These are phyloP conservation scores for Lepilemur septentrionalis DNA, from an alignment of 2,797 vertebrate species.

Conservation along the genomic window DNA sequence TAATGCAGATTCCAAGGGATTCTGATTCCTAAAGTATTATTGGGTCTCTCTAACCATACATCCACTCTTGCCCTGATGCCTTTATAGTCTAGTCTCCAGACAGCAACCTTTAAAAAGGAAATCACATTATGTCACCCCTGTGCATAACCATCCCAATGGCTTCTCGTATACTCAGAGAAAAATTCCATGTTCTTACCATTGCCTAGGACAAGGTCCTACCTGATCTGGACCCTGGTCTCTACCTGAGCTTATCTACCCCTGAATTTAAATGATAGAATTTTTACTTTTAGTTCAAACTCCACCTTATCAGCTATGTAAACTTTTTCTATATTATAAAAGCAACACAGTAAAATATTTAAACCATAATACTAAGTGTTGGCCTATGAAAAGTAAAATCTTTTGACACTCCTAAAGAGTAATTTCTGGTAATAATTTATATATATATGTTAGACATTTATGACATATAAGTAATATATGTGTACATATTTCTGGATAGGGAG, in stretches of 20 bases:
- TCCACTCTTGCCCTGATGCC: background rate
- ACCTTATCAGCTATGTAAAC: background rate
- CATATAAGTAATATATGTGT: background rate
- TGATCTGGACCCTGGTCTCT: background rate
- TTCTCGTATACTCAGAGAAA: background rate
- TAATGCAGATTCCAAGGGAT: background rate
- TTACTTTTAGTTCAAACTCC: background rate
- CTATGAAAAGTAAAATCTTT: background rate
- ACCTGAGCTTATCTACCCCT: background rate
- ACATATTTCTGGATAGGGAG: background rate
- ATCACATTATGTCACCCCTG: background rate
- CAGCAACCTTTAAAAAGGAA: background rate
- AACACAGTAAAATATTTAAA: background rate
- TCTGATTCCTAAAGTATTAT: background rate
- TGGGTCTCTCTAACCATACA: background rate
- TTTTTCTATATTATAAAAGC: background rate
- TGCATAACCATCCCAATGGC: background rate
- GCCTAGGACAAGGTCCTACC: background rate
- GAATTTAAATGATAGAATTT: background rate
- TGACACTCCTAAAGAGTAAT: background rate
- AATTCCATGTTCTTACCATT: background rate
- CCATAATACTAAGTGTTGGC: background rate
- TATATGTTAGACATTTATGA: background rate
- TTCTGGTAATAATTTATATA: background rate
- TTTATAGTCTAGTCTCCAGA: background rate